These are phyloP conservation scores for Chiroxiphia lanceolata DNA, from an alignment of 2,797 vertebrate genomes.

Conservation along the genomic window DNA sequence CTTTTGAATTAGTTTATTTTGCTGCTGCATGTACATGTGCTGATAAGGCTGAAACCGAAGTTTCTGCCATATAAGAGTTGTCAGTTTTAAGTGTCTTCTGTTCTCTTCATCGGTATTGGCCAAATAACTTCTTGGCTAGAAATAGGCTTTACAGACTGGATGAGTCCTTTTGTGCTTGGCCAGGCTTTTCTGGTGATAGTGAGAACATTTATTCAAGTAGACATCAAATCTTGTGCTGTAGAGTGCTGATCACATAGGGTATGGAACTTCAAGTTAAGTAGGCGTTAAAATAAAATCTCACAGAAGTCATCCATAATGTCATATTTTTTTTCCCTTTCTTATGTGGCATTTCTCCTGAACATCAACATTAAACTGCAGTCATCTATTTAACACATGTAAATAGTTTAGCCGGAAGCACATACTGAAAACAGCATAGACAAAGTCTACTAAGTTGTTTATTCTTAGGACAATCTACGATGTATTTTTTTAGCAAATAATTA, in stretches of 20 bases:
- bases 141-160: not conserved
- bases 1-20: not conserved
- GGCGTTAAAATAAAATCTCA: not conserved
- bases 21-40: not conserved
- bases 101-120: not conserved
- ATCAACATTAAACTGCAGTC: not conserved
- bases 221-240: not conserved
- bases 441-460: not conserved
- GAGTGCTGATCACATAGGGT: not conserved
- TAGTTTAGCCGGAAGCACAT: not conserved
- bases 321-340: not conserved
- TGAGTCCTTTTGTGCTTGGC: not conserved
- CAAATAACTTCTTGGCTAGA: not conserved
- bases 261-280: not conserved
- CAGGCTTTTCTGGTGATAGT: not conserved
- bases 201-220: not conserved
- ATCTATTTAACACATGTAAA: not conserved
- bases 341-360: not conserved
- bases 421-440: not conserved
- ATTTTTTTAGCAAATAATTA: not conserved
- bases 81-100: not conserved
- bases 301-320: not conserved
- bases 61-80: not conserved
- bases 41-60: not conserved
- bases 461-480: not conserved